phyloP scores from a whole-genome alignment of 2,797 vertebrate species.

The Smutsia temminckii region DNA sequence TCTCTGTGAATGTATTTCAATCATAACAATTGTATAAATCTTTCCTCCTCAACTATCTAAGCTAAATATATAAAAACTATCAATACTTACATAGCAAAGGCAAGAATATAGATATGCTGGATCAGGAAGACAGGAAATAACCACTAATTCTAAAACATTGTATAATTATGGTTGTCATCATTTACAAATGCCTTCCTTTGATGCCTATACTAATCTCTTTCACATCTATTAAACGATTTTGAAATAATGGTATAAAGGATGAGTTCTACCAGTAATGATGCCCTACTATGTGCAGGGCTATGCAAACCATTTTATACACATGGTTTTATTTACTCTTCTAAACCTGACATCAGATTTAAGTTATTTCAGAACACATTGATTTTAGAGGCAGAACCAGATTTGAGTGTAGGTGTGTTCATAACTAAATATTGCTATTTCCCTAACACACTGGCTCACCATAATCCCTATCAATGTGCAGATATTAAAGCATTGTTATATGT shows the following conservation, averaged over 20 bases:
- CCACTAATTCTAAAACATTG: neutral
- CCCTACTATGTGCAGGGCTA: neutral
- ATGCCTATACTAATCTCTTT: neutral
- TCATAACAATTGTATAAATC: neutral
- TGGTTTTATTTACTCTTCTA: neutral
- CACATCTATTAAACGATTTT: neutral
- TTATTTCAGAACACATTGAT: neutral
- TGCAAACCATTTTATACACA: neutral
- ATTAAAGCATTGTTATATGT: neutral
- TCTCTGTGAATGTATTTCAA: neutral
- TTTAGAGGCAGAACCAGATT: neutral
- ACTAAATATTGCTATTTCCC: neutral
- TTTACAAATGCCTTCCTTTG: neutral
- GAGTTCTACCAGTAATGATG: neutral
- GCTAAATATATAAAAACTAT: constrained; percentile 35
- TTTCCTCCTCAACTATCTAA: neutral
- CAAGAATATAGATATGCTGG: neutral
- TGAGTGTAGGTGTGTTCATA: neutral
- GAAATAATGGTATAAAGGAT: neutral
- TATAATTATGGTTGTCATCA: neutral
- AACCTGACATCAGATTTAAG: neutral
- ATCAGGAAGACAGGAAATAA: neutral
- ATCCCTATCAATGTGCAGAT: neutral
- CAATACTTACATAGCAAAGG: neutral
- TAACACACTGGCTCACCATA: no score